Base-by-base conservation (phyloP, 1,140 invertebrate genomes). In the Mesaphorura yosii region DNA sequence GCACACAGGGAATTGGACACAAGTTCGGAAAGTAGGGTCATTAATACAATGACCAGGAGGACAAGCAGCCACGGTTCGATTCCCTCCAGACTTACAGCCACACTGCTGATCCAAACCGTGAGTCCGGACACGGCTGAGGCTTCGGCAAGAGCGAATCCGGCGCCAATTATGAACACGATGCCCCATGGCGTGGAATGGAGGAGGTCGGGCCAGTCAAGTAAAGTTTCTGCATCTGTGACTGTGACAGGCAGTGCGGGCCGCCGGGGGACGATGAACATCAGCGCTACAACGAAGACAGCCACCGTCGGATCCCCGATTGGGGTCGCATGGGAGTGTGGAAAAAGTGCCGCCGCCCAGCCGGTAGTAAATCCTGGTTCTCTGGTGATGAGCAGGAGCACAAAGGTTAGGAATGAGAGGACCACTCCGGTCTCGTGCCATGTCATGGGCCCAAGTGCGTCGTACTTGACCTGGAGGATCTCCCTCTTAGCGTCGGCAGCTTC, bases 221-320 rank as follows among this genome's bases (percentile, higher is more conserved):
- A 70, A 1, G 79, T 75, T 1, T 53, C 46, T 45, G 5, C 7
- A 27, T 5, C 14, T 17, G 7, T 7, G 6, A 19, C 10, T 48
- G 20, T 25, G 7, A 38, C 17, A 4, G 14, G 38, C 20, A 23
- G 12, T 3, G 20, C 28, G 39, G 83, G 73, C 19, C 83, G 79
- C 41, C 85, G 76, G 1, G 88, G 88, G 19, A 90, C 68, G 14
- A 86, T 67, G 67, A 90, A 91, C 65, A 90, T 76, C 12, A 88
- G 70, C 31, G 88, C 72, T 2, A 83, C 82, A 1, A 89, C 76
- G 42, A 82, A 78, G 57, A 88, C 79, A 0, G 83, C 88, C 1
- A 86, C 80, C 22, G 84, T 87, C 0, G 86, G 86, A 65, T 91
- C 87, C 62, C 84, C 81, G 25, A 86, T 78, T 53, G 74, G 72